These are phyloP conservation scores for Torymus texanus DNA, from an alignment of 2,888 invertebrate species.

Conservation along the genomic window DNA sequence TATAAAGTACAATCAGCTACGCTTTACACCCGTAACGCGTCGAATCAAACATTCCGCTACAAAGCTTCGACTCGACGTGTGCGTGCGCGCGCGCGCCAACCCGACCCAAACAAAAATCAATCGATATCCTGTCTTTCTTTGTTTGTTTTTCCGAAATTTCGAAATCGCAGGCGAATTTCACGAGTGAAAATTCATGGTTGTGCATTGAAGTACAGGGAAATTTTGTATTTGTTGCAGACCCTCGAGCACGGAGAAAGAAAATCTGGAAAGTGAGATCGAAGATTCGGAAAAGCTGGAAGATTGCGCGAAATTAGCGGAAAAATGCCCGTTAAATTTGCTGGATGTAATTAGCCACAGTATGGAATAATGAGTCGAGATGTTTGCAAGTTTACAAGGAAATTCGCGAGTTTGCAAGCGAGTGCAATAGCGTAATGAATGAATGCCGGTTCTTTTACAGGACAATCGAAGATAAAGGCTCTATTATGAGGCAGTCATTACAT, in stretches of 20 bases:
- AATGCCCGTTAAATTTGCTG: conserved; percentile 77
- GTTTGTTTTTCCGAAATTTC: background rate
- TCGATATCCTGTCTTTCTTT: background rate
- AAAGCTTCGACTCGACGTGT: background rate
- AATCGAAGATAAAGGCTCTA: conserved; percentile 22
- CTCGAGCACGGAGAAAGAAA: conserved; percentile 77
- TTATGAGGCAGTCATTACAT: conserved; percentile 28
- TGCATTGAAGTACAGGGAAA: background rate
- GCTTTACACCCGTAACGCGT: conserved; percentile 14
- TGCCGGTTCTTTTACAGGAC: conserved; percentile 10
- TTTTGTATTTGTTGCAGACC: conserved; percentile 76
- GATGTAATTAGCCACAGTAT: conserved; percentile 73
- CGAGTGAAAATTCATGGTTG: too few relatives aligned
- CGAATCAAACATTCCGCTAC: conserved; percentile 19
- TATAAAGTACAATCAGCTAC: conserved; percentile 25
- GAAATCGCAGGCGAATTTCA: background rate
- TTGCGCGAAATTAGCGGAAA: conserved; percentile 75
- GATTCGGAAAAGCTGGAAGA: conserved; percentile 77
- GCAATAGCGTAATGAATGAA: conserved; percentile 4
- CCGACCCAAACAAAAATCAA: background rate
- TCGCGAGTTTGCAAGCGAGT: background rate
- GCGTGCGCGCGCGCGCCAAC: background rate
- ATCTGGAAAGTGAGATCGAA: conserved; percentile 76
- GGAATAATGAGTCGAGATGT: background rate
- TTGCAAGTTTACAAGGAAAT: conserved; percentile 18